Evolutionary conservation across 1,140 invertebrate species (phyloP).

Genomic region (Papilio glaucus): DNA sequence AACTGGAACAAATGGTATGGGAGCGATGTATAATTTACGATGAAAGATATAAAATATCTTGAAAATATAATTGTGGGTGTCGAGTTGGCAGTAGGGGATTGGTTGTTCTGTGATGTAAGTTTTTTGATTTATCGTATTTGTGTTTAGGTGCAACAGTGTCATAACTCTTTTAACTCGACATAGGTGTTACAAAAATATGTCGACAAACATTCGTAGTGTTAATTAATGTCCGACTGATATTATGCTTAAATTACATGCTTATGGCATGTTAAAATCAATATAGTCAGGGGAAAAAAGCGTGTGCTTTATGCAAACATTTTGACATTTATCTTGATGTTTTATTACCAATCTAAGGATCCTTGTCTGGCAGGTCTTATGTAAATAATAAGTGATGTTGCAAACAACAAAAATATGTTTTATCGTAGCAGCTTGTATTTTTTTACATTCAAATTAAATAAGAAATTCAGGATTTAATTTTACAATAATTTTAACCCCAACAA

Average conservation of each 20-base stretch:
- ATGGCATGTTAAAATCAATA: not conserved
- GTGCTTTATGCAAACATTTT: no score
- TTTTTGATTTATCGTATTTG: conserved; percentile 52
- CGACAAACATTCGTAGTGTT: not conserved
- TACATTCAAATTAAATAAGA: no score
- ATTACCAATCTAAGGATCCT: no score
- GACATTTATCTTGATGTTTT: no score
- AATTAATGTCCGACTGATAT: not conserved
- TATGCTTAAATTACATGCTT: not conserved
- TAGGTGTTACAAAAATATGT: conserved; percentile 31
- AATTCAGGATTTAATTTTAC: no score
- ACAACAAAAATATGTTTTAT: no score
- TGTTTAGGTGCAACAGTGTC: conserved; percentile 41
- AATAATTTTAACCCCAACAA: no score
- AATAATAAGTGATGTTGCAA: no score
- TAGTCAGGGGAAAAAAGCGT: no score
- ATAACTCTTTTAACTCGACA: conserved; percentile 25
- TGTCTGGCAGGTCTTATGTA: no score
- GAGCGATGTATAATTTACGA: conserved; percentile 57
- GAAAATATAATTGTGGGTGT: conserved; percentile 71
- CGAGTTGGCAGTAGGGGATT: conserved; percentile 44
- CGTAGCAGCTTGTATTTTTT: no score
- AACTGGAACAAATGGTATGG: conserved; percentile 39
- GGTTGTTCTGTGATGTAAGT: conserved; percentile 43
- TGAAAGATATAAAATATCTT: conserved; percentile 62